Percentiles rank a stretch among this genome's conserved stretches.
phyloP scores from a whole-genome alignment of 2,888 invertebrate species.

The Panorpa germanica region DNA sequence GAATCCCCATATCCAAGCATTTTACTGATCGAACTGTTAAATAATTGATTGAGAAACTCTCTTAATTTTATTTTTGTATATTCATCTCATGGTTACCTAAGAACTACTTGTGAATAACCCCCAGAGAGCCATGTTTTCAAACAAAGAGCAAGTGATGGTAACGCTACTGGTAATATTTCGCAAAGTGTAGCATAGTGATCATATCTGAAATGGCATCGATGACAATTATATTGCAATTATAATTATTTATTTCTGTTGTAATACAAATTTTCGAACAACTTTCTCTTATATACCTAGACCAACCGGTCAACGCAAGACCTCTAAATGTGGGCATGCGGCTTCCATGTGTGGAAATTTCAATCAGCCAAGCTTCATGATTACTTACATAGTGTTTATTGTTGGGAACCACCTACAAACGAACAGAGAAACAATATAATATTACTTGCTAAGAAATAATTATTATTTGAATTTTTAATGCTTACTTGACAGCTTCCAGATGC shows the following conservation, averaged over 20 bases:
- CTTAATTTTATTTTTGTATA: constrained; percentile 2
- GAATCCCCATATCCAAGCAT: constrained; percentile 25
- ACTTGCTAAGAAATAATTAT: neutral
- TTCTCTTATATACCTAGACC: constrained; percentile 37
- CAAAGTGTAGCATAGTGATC: constrained; percentile 57
- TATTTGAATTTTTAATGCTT: constrained; percentile 5
- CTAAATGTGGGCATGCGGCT: constrained; percentile 31
- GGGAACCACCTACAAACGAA: constrained; percentile 30
- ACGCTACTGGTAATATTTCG: constrained; percentile 40
- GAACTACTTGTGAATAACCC: constrained; percentile 25
- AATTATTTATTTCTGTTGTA: neutral
- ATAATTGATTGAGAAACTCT: constrained; percentile 4
- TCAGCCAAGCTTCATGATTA: constrained; percentile 58
- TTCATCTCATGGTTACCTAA: too few species aligned
- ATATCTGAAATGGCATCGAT: constrained; percentile 27
- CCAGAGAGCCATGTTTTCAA: constrained; percentile 31
- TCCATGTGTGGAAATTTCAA: constrained; percentile 28
- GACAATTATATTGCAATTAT: constrained; percentile 1
- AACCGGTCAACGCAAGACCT: constrained; percentile 51
- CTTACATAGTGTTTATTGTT: constrained; percentile 49
- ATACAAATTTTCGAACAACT: constrained; percentile 2
- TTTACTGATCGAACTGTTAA: constrained; percentile 19
- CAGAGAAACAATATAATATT: neutral
- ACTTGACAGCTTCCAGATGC: constrained; percentile 60
- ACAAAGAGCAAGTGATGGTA: constrained; percentile 42